phyloP scores from a whole-genome alignment of 2,113 vertebrate genomes.

The Rallus limicola region DNA sequence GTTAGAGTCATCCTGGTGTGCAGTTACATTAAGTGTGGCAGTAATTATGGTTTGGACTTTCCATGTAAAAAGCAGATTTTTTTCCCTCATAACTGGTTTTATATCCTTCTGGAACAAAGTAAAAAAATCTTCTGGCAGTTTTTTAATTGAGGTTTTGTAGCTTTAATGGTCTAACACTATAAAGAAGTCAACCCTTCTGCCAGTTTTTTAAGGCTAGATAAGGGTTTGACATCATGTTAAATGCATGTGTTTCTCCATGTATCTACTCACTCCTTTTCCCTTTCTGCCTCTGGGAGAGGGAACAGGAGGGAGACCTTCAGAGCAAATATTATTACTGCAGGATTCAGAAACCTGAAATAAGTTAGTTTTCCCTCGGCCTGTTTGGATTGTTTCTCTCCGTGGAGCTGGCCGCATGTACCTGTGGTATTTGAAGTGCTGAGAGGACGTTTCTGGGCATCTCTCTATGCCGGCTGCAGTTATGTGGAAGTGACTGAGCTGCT shows the following conservation, averaged over 20 bases:
- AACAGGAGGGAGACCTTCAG: background rate
- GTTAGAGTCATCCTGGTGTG: slow-evolving; percentile 20
- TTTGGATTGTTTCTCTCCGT: background rate
- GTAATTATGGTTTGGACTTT: slow-evolving; percentile 46
- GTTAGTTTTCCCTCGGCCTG: background rate
- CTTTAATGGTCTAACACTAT: slow-evolving; percentile 57
- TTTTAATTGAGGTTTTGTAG: slow-evolving; percentile 73
- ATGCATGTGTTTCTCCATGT: background rate
- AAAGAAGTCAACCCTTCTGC: slow-evolving; percentile 61
- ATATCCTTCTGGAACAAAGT: slow-evolving; percentile 56
- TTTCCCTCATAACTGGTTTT: slow-evolving; percentile 37
- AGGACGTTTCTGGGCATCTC: background rate
- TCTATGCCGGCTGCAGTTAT: background rate
- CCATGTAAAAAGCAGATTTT: slow-evolving; percentile 37
- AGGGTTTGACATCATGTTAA: slow-evolving; percentile 63
- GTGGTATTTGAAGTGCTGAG: background rate
- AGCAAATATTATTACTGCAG: slow-evolving; percentile 15
- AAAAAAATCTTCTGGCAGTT: slow-evolving; percentile 60
- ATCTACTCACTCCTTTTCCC: background rate
- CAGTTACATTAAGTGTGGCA: slow-evolving; percentile 15
- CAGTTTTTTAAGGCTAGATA: slow-evolving; percentile 66
- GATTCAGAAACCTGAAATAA: slow-evolving; percentile 18
- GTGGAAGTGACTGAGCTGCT: background rate
- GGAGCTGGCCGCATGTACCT: background rate
- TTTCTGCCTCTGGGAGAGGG: background rate